A percentile compares a stretch with the other conserved stretches of the same genome.
These are phyloP conservation scores for Cantharis rustica DNA, from an alignment of 2,888 invertebrate genomes.

Conservation along the genomic window DNA sequence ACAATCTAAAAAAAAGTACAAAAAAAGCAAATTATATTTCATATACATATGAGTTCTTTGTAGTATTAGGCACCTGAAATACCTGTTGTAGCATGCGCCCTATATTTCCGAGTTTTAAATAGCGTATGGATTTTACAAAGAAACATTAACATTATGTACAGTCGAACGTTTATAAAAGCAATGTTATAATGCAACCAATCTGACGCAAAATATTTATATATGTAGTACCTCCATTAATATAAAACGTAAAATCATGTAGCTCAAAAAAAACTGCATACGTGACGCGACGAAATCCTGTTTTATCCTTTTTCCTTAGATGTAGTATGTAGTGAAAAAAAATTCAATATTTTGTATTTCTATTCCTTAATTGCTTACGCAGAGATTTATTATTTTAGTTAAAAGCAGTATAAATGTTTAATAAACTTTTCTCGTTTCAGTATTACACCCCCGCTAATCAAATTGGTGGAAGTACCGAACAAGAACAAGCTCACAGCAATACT, in stretches of 20 bases:
- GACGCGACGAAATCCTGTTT: not conserved
- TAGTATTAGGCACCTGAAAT: not conserved
- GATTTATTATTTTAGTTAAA: not conserved
- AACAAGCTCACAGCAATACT: constrained; percentile 81
- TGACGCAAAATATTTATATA: constrained; percentile 36
- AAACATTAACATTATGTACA: constrained; percentile 39
- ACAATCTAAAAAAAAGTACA: not conserved
- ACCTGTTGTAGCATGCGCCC: constrained; percentile 33
- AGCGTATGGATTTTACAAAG: constrained; percentile 34
- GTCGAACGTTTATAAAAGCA: constrained; percentile 40
- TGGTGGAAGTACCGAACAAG: constrained; percentile 68
- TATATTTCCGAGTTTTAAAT: constrained; percentile 36
- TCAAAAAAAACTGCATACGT: not conserved
- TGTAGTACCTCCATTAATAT: constrained; percentile 3
- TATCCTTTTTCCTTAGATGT: not conserved
- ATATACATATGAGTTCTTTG: not conserved
- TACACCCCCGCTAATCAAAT: constrained; percentile 83
- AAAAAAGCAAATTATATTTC: not conserved
- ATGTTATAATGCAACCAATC: constrained; percentile 39
- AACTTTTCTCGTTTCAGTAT: constrained; percentile 68
- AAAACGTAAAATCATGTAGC: not conserved
- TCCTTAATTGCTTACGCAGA: not conserved
- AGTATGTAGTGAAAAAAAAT: not conserved
- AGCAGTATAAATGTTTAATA: constrained; percentile 6
- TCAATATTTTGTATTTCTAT: not conserved